Percentiles rank a stretch among this genome's conserved stretches.
phyloP scores from a whole-genome alignment of 53 echinoderm and acorn worm species.

The Holothuria leucospilota region DNA sequence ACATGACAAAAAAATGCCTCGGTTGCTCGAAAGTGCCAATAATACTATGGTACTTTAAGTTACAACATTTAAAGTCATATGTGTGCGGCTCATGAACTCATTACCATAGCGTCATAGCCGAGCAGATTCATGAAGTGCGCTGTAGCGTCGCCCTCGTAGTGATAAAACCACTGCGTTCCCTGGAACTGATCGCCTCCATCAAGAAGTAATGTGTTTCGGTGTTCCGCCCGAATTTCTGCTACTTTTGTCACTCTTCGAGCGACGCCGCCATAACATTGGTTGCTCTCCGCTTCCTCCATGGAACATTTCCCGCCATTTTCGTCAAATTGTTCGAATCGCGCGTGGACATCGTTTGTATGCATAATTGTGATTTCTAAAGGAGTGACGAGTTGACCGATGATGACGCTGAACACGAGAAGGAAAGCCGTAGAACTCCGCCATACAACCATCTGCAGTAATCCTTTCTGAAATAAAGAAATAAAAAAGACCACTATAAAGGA shows the following conservation, averaged over 20 bases:
- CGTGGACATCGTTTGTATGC: constrained; percentile 87
- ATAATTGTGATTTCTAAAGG: constrained; percentile 72
- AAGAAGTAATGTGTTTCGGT: constrained; percentile 68
- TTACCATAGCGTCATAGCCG: constrained; percentile 89
- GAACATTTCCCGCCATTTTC: constrained; percentile 64
- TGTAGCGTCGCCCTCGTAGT: constrained; percentile 70
- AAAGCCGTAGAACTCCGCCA: too few relatives aligned
- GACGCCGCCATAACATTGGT: constrained; percentile 83
- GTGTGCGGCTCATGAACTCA: too few relatives aligned
- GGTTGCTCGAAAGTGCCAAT: too few relatives aligned
- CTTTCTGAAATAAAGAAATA: too few relatives aligned
- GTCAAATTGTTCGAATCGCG: constrained; percentile 76
- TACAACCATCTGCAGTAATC: too few relatives aligned
- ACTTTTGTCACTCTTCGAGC: constrained; percentile 66
- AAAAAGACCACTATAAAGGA: too few relatives aligned
- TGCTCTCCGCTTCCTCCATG: constrained; percentile 49
- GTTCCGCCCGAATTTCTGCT: constrained; percentile 37
- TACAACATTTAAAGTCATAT: too few relatives aligned
- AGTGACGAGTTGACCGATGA: too few relatives aligned
- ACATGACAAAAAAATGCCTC: too few relatives aligned
- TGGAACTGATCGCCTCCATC: constrained; percentile 88
- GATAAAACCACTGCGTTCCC: constrained; percentile 85
- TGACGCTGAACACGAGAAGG: too few relatives aligned
- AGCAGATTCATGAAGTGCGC: constrained; percentile 87
- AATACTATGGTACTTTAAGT: too few relatives aligned